Evolutionary conservation across 2,888 invertebrate species (phyloP).

Genomic region (Thereva unica): DNA sequence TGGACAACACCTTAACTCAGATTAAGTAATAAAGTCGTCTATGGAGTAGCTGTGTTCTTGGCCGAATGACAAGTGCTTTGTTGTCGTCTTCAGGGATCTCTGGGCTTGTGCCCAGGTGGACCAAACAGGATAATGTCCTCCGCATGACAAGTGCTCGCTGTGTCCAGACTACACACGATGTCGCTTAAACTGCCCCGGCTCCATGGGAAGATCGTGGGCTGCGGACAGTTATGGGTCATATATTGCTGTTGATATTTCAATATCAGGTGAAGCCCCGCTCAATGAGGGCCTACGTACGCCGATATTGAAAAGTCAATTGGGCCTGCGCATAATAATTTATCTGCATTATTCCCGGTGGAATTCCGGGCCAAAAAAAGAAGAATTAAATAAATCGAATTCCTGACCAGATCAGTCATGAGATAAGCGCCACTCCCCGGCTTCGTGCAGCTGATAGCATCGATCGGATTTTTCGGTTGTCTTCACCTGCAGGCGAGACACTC

Average conservation of each 20-base stretch:
- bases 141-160: slow-evolving; percentile 5
- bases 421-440: slow-evolving; percentile 31
- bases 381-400: slow-evolving; percentile 15
- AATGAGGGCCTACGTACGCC: too few relatives aligned
- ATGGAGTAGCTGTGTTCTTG: neutral
- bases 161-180: slow-evolving; percentile 22
- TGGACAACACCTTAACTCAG: slow-evolving; percentile 17
- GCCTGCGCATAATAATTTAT: neutral
- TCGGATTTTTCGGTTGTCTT: slow-evolving; percentile 34
- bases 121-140: neutral
- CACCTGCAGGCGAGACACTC: slow-evolving; percentile 18
- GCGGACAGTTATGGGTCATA: slow-evolving; percentile 19
- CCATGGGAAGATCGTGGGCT: slow-evolving; percentile 12
- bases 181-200: slow-evolving; percentile 17
- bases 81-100: slow-evolving; percentile 1
- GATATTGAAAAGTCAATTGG: neutral
- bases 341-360: neutral
- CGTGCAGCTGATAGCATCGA: slow-evolving; percentile 15
- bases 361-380: slow-evolving; percentile 1
- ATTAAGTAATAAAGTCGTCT: slow-evolving; percentile 34
- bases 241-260: slow-evolving; percentile 29
- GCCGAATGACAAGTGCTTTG: slow-evolving; percentile 19
- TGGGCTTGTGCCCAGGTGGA: neutral
- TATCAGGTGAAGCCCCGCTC: slow-evolving; percentile 17
- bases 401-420: slow-evolving; percentile 25